Evolutionary conservation across 2,888 invertebrate genomes (phyloP).

Genomic region (Habrosyne pyritoides): DNA sequence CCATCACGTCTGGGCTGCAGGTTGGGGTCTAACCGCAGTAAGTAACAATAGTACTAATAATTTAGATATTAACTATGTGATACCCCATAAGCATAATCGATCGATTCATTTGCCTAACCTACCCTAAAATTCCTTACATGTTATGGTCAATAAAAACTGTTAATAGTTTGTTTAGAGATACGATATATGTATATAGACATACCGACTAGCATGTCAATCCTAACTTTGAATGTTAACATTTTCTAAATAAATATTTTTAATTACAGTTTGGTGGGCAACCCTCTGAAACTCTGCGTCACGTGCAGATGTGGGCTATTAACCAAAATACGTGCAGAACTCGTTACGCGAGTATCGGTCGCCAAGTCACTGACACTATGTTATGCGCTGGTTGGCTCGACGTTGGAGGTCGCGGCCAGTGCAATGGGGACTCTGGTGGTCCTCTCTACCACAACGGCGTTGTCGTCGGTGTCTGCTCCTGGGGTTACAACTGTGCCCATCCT

Average conservation of each 20-base stretch:
- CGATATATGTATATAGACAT: too few relatives aligned
- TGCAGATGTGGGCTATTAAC: conserved; percentile 43
- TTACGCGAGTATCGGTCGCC: conserved; percentile 30
- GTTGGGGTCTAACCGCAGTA: conserved; percentile 44
- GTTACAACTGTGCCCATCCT: conserved; percentile 36
- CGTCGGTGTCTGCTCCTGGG: too few relatives aligned
- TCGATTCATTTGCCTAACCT: too few relatives aligned
- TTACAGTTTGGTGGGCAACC: conserved; percentile 18
- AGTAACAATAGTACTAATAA: conserved; percentile 16
- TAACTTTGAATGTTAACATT: too few relatives aligned
- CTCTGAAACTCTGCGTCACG: too few relatives aligned
- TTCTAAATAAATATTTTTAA: too few relatives aligned
- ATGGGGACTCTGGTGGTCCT: conserved; percentile 63
- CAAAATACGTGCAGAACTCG: conserved; percentile 38
- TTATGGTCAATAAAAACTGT: too few relatives aligned
- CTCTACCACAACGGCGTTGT: conserved; percentile 54
- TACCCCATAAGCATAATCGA: not conserved
- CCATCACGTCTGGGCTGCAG: conserved; percentile 41
- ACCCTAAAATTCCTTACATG: too few relatives aligned
- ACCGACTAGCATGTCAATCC: too few relatives aligned
- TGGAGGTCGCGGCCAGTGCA: conserved; percentile 66
- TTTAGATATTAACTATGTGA: not conserved
- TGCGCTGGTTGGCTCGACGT: conserved; percentile 60
- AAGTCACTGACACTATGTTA: conserved; percentile 54
- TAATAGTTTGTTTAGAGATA: too few relatives aligned